A percentile compares a stretch with the other conserved stretches of the same genome.
phyloP scores from a whole-genome alignment of 92 coral and sea anemone genomes.

The Parazoanthus swiftii region DNA sequence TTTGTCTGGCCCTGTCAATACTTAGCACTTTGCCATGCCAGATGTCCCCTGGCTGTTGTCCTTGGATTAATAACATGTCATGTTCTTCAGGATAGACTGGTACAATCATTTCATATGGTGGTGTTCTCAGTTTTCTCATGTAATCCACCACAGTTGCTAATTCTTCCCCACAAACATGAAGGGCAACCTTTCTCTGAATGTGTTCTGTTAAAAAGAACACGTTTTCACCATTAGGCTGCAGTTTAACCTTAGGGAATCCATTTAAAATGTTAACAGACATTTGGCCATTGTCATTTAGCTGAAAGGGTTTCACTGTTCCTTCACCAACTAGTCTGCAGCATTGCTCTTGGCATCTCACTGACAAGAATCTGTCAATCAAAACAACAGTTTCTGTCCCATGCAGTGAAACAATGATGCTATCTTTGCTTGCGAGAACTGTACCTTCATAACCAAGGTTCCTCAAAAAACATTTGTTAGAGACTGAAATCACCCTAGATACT shows the following conservation, averaged over 20 bases:
- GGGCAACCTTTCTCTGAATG: conserved; percentile 55
- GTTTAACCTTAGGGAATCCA: conserved; percentile 49
- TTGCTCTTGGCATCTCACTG: conserved; percentile 46
- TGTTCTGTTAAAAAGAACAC: conserved; percentile 48
- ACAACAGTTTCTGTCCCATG: conserved; percentile 48
- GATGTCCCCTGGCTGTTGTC: conserved; percentile 45
- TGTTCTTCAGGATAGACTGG: conserved; percentile 57
- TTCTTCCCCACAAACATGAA: conserved; percentile 38
- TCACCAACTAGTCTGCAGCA: conserved; percentile 38
- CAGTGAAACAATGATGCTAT: conserved; percentile 43
- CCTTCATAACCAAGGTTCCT: conserved; percentile 55
- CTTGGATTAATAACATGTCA: conserved; percentile 63
- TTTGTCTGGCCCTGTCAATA: conserved; percentile 32
- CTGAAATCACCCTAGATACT: conserved; percentile 47
- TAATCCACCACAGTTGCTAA: conserved; percentile 62
- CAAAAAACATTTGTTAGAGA: conserved; percentile 55
- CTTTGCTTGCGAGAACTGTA: conserved; percentile 47
- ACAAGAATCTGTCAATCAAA: conserved; percentile 49
- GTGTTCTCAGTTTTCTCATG: conserved; percentile 38
- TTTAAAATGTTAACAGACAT: conserved; percentile 34
- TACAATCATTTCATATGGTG: conserved; percentile 43
- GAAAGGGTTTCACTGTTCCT: conserved; percentile 53
- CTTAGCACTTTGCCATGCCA: conserved; percentile 57
- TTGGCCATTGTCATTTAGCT: conserved; percentile 44
- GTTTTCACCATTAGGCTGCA: conserved; percentile 48